Base-by-base conservation (phyloP, 2,113 vertebrate species). In the Hydropotes inermis region DNA sequence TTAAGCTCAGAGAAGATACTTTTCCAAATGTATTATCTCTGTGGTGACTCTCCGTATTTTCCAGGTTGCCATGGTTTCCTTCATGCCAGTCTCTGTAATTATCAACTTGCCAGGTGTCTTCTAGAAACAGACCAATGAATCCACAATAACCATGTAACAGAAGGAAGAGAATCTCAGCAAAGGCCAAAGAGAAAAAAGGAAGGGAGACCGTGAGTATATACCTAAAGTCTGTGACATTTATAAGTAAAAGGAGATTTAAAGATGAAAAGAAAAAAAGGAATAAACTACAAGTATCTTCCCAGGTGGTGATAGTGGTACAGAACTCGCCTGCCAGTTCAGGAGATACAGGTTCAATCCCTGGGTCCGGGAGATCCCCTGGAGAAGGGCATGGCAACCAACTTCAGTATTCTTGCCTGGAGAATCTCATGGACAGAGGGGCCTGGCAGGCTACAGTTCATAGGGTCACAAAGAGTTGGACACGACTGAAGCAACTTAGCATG, bases 41-140 rank as follows among this genome's bases (percentile, higher is more conserved):
- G 15, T 85, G 86, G 79, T 89, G 57, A 52, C n/a, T 85, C 27
- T 64, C 50, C 43, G 43, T 36, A 58, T 67, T 89, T 93, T 93
- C 58, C 78, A 93, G 79, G 79, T 64, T 60, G 39, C 50, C 36
- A 45, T 95, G 90, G 23, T 81, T 95, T 93, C 30, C 67, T 85
- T 52, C 5, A 21, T 70, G 76, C 50, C 85, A 36, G 6, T 86
- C 43, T 83, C 25, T 64, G 36, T 61, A 54, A 91, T 45, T 33
- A 16, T 85, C 64, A 28, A 23, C 19, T 70, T 93, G 64, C 39
- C 94, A 81, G 43, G 23, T 76, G 60, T 89, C 79, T 58, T 86
- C 90, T 92, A 89, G 89, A 89, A 97, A 89, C 55, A 88, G 23
- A 91, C 12, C 45, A 92, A 50, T 84, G 78, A 79, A 92, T 89